Evolutionary conservation across 2,888 invertebrate species (phyloP), one percentile per base, ranked within the genome.

Genomic region (Idaea aversata): DNA sequence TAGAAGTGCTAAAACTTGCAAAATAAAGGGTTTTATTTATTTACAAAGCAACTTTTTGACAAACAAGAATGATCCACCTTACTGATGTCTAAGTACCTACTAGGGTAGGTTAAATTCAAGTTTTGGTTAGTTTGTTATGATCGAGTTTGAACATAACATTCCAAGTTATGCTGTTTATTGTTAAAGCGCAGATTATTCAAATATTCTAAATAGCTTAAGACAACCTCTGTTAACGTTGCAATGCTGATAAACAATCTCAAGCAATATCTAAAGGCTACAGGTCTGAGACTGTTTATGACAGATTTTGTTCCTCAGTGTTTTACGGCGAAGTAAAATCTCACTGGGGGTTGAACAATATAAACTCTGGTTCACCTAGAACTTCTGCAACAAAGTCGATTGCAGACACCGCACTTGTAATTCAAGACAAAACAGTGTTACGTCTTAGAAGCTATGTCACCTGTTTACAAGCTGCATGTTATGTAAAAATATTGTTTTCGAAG

Each of bases 301-400:
- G 59, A 65, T 70, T 65, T 38, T 64, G 65, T 67, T 61, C 64
- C 67, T 70, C 72, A 72, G 71, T 63, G 66, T 68, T 81, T 81
- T 78, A 81, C 75, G 80, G 73, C 67, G 70, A 63, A 74, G 70
- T 80, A 78, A 81, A 81, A 68, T 67, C 67, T 61, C 69, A 68
- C 71, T 71, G 38, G 57, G 69, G 68, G 66, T 73, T 71, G 72
- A 72, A 71, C 66, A 65, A 67, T 61, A 72, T 63, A 65, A 57
- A 38, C 63, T 64, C 61, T 34, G 61, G 63, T 65, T 74, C 68
- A 75, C 75, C 75, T 75, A 73, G 7, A 59, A 34, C 59, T 59
- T 34, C 10, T 16, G 59, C 13, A 15, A 59, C 66, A 66, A 63
- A 66, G 66, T 65, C 63, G 64, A 47, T 47, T 47, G 47, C 47